Conservation (phyloP, 2,888 invertebrate species). For the Anoplius nigerrimus region DNA sequence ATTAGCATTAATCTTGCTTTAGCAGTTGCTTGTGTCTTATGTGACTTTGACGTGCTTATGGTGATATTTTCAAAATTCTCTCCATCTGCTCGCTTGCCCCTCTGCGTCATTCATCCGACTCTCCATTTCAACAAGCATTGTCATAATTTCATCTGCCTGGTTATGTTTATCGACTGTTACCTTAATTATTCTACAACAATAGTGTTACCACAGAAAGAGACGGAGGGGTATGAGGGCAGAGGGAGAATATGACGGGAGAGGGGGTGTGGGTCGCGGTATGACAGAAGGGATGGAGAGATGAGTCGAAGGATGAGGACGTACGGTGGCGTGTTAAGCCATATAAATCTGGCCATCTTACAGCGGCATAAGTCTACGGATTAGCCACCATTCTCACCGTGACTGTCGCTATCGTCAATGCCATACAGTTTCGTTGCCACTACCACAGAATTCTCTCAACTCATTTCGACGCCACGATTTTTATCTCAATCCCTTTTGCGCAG, state of each 20-base stretch:
- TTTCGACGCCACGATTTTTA: conserved; percentile 22
- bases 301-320: conserved; percentile 28
- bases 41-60: no score
- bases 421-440: conserved; percentile 8
- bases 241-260: conserved; percentile 9
- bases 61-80: no score
- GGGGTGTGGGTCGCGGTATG: not conserved
- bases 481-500: conserved; percentile 39
- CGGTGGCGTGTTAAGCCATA: conserved; percentile 67
- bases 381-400: conserved; percentile 53
- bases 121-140: no score
- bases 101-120: no score
- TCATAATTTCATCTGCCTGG: no score
- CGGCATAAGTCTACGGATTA: conserved; percentile 74
- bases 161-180: no score
- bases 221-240: conserved; percentile 2
- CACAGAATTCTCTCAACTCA: conserved; percentile 29
- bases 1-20: no score
- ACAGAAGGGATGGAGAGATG: not conserved
- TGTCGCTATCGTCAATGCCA: conserved; percentile 19
- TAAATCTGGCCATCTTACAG: conserved; percentile 73
- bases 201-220: not conserved
- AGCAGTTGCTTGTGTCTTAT: no score
- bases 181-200: no score
- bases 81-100: no score